A percentile compares a stretch with the other conserved stretches of the same genome.
These are phyloP conservation scores for Macrobrachium rosenbergii DNA, from an alignment of 1,140 invertebrate species.

Conservation along the genomic window DNA sequence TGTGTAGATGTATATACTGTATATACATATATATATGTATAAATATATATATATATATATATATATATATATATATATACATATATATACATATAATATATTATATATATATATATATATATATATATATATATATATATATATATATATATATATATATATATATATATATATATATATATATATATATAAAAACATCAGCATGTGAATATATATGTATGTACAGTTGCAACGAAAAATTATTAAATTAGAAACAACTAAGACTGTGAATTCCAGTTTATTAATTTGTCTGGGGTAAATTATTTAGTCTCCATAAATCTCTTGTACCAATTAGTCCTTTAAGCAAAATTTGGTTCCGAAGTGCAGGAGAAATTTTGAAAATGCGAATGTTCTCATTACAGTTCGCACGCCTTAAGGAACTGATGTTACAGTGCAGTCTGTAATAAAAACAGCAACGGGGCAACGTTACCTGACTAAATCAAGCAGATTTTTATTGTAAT, in stretches of 20 bases:
- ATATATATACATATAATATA: neutral
- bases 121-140: conserved; percentile 30
- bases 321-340: too few species aligned
- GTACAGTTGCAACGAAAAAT: neutral
- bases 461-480: too few species aligned
- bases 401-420: too few species aligned
- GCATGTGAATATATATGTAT: conserved; percentile 8
- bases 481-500: neutral
- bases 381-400: too few species aligned
- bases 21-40: conserved; percentile 4
- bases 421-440: too few species aligned
- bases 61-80: neutral
- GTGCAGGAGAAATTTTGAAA: too few species aligned
- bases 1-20: neutral
- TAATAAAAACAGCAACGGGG: too few species aligned
- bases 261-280: too few species aligned
- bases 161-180: conserved; percentile 23
- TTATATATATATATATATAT: conserved; percentile 31
- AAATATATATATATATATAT: conserved; percentile 19
- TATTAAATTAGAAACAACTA: too few species aligned
- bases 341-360: too few species aligned
- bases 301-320: too few species aligned
- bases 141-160: conserved; percentile 32
- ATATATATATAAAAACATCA: conserved; percentile 8
- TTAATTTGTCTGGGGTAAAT: too few species aligned